Evolutionary conservation across 2,113 vertebrate species (phyloP), one percentile per base, ranked within the genome.

Genomic region (Chaetura pelagica): DNA sequence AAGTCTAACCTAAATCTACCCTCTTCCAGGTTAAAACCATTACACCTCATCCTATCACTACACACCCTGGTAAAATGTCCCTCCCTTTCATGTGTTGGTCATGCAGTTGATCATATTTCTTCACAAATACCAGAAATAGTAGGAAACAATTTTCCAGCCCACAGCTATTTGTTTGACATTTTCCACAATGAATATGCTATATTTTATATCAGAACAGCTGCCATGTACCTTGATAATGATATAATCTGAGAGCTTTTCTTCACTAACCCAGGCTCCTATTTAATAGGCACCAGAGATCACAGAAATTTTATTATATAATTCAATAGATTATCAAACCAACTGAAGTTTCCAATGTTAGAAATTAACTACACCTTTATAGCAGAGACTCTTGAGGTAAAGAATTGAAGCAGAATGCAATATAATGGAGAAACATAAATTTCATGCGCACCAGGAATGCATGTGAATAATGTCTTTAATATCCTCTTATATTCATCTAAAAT

Each of bases 401-500:
- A 87, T 89, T 84, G 49, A 94, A 94, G 74, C 57, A 58, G 34
- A 84, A 57, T 75, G 59, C 20, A 67, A 44, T 29, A 40, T 38
- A 91, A 91, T 91, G 61, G 42, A 96, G 91, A 95, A 96, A 95
- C 87, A 94, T 94, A 96, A 97, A 96, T 96, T 96, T 87, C 75
- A 55, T 63, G 83, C 12, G 27, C 44, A 85, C 48, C 62, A 88
- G 94, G 96, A 96, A 95, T 90, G 66, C 76, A 49, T 85, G 77
- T 89, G 94, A 97, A 96, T 93, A 95, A 96, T 94, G 80, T 48
- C 26, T 93, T 84, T 93, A 97, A 97, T 96, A 90, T 84, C 80
- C 34, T 97, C 85, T 96, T 96, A 96, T 76, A 95, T 96, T 94
- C 42, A 76, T 86, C 79, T 92, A 88, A 96, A 96, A 96, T 95